Base-by-base conservation (phyloP, 2,888 invertebrate genomes). In the Amorpha juglandis region DNA sequence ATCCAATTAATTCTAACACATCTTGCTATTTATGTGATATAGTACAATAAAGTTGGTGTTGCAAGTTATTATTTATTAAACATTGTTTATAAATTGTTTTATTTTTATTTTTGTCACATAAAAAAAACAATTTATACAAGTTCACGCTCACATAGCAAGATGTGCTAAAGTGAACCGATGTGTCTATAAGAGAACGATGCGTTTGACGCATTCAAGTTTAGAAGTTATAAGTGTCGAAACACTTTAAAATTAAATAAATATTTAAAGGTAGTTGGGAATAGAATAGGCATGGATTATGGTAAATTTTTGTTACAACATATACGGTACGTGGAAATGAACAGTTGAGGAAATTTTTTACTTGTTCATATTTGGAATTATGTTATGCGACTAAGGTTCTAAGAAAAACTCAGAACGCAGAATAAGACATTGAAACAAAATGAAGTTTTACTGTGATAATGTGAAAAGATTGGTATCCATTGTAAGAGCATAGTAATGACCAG, bases 241-340 rank as follows among this genome's bases (percentile, higher is more conserved):
- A 42, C 38, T 19, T 42, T 38, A 38, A 58, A 35, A 38, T 8
- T 9, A 38, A 35, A 55, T 55, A 16, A 19, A 12, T 42, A 58
- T 19, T 16, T 42, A 58, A 42, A 38, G 19, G 42, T 42, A 58
- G 58, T 58, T 58, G 38, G 16, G 16, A 12, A 58, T 55, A 55
- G 16, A 8, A 38, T 16, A 42, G 6, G n/a, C n/a, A 58, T 42
- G 42, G 42, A 58, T 19, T 58, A 19, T 58, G n/a, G 58, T 58
- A 42, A 58, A 58, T 42, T 58, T 58, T 38, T 58, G 58, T 58
- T 58, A 58, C 58, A 42, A 38, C 12, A 6, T 38, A 55, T 33
- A 53, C 9, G 16, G 55, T 42, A 42, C 4, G 42, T 58, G 19
- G 42, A 42, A 58, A n/a, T 42, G 11, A 58, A 58, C 58, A 58